Evolutionary conservation across 2,113 vertebrate genomes (phyloP).

Genomic region (Pteruthius melanotis): DNA sequence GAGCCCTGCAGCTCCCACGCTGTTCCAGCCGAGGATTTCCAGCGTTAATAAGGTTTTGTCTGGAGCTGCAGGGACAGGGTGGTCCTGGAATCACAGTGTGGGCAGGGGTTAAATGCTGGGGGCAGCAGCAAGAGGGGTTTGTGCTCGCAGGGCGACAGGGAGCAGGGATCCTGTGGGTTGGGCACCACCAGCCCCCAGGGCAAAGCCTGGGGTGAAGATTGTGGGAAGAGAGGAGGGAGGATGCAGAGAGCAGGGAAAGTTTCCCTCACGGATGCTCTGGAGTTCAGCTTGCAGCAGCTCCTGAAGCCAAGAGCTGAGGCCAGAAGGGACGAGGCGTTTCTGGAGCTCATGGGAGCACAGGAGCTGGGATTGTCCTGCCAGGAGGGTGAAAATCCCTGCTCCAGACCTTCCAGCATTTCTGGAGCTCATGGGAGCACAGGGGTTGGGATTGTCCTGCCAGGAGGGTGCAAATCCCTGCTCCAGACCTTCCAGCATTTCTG

Average conservation of each 20-base stretch:
- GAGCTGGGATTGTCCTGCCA: not conserved
- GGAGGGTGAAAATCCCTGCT: not conserved
- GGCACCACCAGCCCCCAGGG: accelerated
- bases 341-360: accelerated
- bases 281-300: not conserved
- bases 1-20: not conserved
- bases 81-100: accelerated
- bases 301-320: not conserved
- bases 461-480: not conserved
- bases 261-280: accelerated
- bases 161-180: no score
- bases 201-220: accelerated
- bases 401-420: not conserved
- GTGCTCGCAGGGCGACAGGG: not conserved
- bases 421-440: accelerated
- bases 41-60: not conserved
- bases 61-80: not conserved
- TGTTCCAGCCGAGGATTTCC: not conserved
- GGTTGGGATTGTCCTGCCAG: not conserved
- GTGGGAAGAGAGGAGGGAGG: not conserved
- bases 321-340: not conserved
- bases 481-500: not conserved
- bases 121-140: not conserved
- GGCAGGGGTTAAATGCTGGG: not conserved
- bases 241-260: not conserved